phyloP scores from a whole-genome alignment of 2,888 invertebrate species.

The Drosophila meridionalis region DNA sequence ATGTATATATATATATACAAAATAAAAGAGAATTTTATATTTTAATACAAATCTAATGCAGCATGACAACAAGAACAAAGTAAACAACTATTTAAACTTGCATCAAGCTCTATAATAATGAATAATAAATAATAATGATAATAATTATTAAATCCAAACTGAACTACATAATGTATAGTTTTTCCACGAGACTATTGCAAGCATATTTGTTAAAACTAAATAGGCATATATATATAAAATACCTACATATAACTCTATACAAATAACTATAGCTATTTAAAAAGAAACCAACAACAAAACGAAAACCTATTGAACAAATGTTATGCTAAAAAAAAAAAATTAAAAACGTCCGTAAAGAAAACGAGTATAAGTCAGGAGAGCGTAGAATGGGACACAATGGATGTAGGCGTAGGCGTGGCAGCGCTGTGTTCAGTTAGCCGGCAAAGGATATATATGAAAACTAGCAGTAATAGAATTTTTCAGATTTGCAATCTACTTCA shows the following conservation, averaged over 20 bases:
- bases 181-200: slow-evolving; percentile 65
- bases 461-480: slow-evolving; percentile 15
- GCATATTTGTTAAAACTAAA: slow-evolving; percentile 55
- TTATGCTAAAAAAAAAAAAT: slow-evolving; percentile 25
- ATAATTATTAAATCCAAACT: slow-evolving; percentile 34
- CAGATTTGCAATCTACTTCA: slow-evolving; percentile 25
- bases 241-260: slow-evolving; percentile 40
- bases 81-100: slow-evolving; percentile 43
- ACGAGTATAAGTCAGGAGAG: not conserved
- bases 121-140: slow-evolving; percentile 28
- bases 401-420: not conserved
- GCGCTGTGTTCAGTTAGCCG: slow-evolving; percentile 5
- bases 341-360: slow-evolving; percentile 37
- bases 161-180: slow-evolving; percentile 66
- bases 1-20: slow-evolving; percentile 28
- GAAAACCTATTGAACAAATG: slow-evolving; percentile 40
- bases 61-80: slow-evolving; percentile 61
- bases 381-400: slow-evolving; percentile 17
- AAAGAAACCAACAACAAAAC: slow-evolving; percentile 20
- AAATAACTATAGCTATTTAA: slow-evolving; percentile 44
- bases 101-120: slow-evolving; percentile 54
- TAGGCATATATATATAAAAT: slow-evolving; percentile 34
- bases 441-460: not conserved
- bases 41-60: slow-evolving; percentile 64
- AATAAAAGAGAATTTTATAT: slow-evolving; percentile 64